Conservation (phyloP, 1,140 invertebrate genomes). For the Mya arenaria region DNA sequence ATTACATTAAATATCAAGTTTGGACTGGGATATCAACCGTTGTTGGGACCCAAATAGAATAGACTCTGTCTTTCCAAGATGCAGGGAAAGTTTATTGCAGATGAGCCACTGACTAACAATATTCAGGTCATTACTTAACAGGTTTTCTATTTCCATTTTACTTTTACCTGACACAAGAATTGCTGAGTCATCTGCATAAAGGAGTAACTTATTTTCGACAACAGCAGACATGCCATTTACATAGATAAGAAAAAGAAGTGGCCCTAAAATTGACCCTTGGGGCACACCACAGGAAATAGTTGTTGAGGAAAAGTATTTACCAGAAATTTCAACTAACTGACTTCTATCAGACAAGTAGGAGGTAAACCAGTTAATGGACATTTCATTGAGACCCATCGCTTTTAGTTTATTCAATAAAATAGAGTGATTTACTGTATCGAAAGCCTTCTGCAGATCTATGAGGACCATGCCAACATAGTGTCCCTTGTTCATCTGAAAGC, state of each 20-base stretch:
- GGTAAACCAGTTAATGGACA: slow-evolving; percentile 27
- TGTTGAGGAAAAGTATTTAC: slow-evolving; percentile 15
- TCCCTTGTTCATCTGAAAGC: neutral
- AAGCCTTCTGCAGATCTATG: slow-evolving; percentile 47
- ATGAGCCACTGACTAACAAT: slow-evolving; percentile 32
- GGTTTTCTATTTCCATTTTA: slow-evolving; percentile 15
- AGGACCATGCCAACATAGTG: slow-evolving; percentile 28
- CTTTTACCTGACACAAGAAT: slow-evolving; percentile 51
- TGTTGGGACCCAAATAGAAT: slow-evolving; percentile 49
- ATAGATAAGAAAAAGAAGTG: slow-evolving; percentile 53
- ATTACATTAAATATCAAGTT: slow-evolving; percentile 36
- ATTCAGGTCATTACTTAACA: slow-evolving; percentile 15
- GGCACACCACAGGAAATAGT: slow-evolving; percentile 42
- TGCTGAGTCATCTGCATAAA: slow-evolving; percentile 59
- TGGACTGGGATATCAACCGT: slow-evolving; percentile 1
- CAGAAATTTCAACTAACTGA: slow-evolving; percentile 39
- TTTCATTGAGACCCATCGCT: slow-evolving; percentile 31
- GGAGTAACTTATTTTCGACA: slow-evolving; percentile 27
- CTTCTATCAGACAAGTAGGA: slow-evolving; percentile 53
- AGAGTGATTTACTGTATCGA: slow-evolving; percentile 55
- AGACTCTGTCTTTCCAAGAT: slow-evolving; percentile 54
- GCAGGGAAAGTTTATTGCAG: slow-evolving; percentile 48
- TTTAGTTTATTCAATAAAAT: slow-evolving; percentile 39
- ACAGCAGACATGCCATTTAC: slow-evolving; percentile 58
- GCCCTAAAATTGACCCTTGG: slow-evolving; percentile 48